phyloP scores from a whole-genome alignment of 2,113 vertebrate species.

The Spheniscus mendiculus region DNA sequence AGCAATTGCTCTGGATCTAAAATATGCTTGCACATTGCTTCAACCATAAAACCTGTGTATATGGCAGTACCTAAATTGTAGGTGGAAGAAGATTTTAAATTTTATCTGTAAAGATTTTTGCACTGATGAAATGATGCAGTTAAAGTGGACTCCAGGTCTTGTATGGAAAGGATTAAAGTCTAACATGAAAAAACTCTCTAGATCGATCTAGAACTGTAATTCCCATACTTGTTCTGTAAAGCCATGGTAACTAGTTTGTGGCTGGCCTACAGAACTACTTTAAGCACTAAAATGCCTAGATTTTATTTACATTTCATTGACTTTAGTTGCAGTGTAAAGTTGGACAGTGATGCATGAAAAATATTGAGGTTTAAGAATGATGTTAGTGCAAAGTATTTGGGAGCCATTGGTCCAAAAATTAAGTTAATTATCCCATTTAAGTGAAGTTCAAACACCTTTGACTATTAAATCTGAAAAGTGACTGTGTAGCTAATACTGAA shows the following conservation, averaged over 20 bases:
- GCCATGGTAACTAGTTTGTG: not conserved
- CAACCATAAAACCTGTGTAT: not conserved
- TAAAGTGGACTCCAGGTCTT: not conserved
- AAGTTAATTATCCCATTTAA: not conserved
- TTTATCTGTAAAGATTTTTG: not conserved
- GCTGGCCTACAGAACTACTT: not conserved
- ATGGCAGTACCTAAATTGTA: not conserved
- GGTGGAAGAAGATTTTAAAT: not conserved
- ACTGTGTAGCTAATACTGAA: not conserved
- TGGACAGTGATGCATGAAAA: not conserved
- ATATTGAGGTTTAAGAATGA: not conserved
- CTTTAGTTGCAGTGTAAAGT: not conserved
- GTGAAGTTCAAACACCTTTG: not conserved
- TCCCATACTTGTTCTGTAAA: not conserved
- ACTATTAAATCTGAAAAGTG: not conserved
- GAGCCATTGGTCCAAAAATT: not conserved
- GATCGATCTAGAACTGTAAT: not conserved
- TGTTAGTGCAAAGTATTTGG: not conserved
- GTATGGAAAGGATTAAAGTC: not conserved
- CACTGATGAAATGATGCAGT: not conserved
- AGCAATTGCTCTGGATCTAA: not conserved
- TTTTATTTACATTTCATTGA: not conserved
- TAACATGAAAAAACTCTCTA: not conserved
- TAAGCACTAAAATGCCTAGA: not conserved
- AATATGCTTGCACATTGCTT: not conserved